phyloP scores from a whole-genome alignment of 2,888 invertebrate genomes.

The Xanthia togata region DNA sequence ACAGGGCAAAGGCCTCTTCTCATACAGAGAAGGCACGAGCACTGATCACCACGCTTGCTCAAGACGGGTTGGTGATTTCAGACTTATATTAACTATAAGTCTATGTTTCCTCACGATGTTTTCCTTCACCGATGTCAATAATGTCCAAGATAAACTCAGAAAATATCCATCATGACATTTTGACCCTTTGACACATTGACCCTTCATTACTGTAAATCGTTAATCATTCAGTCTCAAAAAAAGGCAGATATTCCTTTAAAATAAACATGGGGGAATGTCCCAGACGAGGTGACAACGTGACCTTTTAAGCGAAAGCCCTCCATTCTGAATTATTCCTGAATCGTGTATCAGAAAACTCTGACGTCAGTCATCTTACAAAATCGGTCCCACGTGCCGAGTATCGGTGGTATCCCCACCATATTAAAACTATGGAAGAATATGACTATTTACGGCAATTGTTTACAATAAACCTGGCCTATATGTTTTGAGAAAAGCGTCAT shows the following conservation, averaged over 20 bases:
- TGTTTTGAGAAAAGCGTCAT: conserved; percentile 40
- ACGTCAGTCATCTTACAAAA: conserved; percentile 30
- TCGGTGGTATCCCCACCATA: not conserved
- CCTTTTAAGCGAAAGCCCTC: conserved; percentile 19
- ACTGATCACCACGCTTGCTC: no score
- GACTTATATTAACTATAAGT: no score
- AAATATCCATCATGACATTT: no score
- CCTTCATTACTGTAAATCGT: not conserved
- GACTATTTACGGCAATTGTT: conserved; percentile 47
- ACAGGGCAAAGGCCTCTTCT: no score
- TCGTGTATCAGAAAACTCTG: conserved; percentile 13
- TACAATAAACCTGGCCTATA: conserved; percentile 23
- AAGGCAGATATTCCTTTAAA: not conserved
- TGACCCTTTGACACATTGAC: no score
- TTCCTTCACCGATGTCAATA: no score
- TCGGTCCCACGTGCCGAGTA: conserved; percentile 34
- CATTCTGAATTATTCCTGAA: conserved; percentile 32
- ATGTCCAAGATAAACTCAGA: no score
- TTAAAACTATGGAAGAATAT: conserved; percentile 15
- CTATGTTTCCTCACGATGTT: no score
- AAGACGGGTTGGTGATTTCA: no score
- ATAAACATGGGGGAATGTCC: not conserved
- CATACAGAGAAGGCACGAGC: no score
- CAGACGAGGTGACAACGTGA: conserved; percentile 26
- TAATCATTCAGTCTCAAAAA: not conserved